A percentile compares a stretch with the other conserved stretches of the same genome.
phyloP scores from a whole-genome alignment of 2,113 vertebrate species.

The Apteryx mantelli region DNA sequence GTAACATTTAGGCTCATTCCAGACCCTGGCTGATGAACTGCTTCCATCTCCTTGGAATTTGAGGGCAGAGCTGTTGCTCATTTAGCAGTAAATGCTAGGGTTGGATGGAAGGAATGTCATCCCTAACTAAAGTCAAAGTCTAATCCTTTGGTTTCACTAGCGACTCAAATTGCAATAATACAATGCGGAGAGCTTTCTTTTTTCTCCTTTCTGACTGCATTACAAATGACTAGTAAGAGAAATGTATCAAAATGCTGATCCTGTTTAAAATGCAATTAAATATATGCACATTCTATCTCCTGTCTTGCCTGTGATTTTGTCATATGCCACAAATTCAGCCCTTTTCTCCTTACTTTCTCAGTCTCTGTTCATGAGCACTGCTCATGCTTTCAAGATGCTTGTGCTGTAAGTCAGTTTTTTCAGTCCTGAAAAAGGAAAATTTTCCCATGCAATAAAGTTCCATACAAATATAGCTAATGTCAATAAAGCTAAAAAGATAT shows the following conservation, averaged over 20 bases:
- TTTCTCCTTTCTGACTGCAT: background rate
- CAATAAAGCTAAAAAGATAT: constrained; percentile 42
- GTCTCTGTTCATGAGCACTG: background rate
- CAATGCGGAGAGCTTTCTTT: background rate
- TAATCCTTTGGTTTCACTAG: constrained; percentile 50
- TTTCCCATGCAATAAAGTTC: constrained; percentile 19
- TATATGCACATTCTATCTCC: background rate
- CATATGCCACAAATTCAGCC: background rate
- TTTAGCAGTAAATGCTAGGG: background rate
- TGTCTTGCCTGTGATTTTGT: background rate
- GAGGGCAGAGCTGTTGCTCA: constrained; percentile 34
- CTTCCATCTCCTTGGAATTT: constrained; percentile 17
- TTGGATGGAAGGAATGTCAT: constrained; percentile 14
- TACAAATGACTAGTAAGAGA: constrained; percentile 25
- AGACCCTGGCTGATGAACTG: background rate
- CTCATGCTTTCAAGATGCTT: background rate
- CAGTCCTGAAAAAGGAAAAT: background rate
- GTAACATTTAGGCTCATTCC: background rate
- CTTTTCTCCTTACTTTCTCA: background rate
- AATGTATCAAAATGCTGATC: constrained; percentile 12
- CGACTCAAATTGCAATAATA: constrained; percentile 28
- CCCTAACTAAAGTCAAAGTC: background rate
- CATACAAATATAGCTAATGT: constrained; percentile 34
- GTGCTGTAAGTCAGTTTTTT: background rate
- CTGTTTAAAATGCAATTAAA: constrained; percentile 21